Evolutionary conservation across 2,797 vertebrate genomes (phyloP), one percentile per base, ranked within the genome.

Genomic region (Luscinia luscinia): DNA sequence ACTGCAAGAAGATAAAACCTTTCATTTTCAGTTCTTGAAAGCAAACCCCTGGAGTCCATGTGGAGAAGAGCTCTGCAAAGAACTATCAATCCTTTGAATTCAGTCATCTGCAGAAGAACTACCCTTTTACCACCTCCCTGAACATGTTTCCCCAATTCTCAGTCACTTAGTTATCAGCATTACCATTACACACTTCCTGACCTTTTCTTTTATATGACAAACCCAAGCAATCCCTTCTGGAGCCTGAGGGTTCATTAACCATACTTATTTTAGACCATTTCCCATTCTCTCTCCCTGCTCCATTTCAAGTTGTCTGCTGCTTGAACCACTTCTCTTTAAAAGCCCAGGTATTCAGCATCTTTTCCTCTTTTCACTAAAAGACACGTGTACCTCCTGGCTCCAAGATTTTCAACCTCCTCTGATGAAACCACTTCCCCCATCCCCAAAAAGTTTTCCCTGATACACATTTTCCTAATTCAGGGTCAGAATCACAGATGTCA

Each of bases 21-120:
- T 87, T 92, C 77, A 87, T 94, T 95, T 95, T 78, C 57, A 3
- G 70, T 43, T 93, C 85, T 76, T 93, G 62, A 95, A 96, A 95
- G 94, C 59, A 90, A 95, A 82, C 28, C 88, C 74, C 94, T 43
- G 67, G 90, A 93, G 67, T 51, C 59, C 69, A 48, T 14, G 62
- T 34, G 46, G 46, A 91, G 74, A 83, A 82, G 51, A 18, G 51
- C 43, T 84, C 63, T 1, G 8, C 67, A 91, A 93, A 91, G 94
- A 86, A 61, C 88, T 45, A 51, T 12, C 45, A 84, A 63, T 30
- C 63, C 91, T 95, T 92, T 95, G 83, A 96, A 86, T 90, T 88
- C 83, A 84, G 63, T 45, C 19, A 46, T 73, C 67, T 94, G 36
- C 63, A 93, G 82, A 63, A 70, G 63, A 72, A 66, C 51, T 30